Conservation (phyloP, 2,113 vertebrate genomes). For the Stictonetta naevosa region DNA sequence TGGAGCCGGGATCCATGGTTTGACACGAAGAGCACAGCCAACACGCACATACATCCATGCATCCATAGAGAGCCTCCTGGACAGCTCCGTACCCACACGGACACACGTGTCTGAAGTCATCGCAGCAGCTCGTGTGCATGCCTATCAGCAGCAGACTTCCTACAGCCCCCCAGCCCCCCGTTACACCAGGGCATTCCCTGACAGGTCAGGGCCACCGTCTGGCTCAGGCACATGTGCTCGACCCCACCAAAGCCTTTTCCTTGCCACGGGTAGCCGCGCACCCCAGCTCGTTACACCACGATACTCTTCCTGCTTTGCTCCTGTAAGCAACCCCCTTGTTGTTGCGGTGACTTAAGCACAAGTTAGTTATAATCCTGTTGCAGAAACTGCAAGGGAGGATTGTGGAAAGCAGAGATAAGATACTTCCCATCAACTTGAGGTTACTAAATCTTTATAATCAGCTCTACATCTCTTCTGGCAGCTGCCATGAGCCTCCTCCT, state of each 20-base stretch:
- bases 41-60: accelerated
- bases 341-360: not conserved
- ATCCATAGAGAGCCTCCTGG: accelerated
- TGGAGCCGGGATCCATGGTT: not conserved
- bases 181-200: not conserved
- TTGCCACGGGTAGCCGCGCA: no score
- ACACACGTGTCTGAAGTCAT: no score
- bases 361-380: not conserved
- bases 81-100: accelerated
- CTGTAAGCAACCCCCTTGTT: not conserved
- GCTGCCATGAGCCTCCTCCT: not conserved
- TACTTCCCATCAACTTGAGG: no score
- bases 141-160: not conserved
- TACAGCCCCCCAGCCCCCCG: accelerated
- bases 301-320: not conserved
- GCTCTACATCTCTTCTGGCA: not conserved
- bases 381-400: not conserved
- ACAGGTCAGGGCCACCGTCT: not conserved
- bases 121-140: no score
- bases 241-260: accelerated
- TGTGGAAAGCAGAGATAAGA: not conserved
- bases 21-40: not conserved
- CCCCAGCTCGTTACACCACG: not conserved
- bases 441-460: not conserved
- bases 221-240: accelerated